A percentile compares a stretch with the other conserved stretches of the same genome.
Evolutionary conservation across 2,888 invertebrate species (phyloP).

Genomic region (Branchellion lobata): DNA sequence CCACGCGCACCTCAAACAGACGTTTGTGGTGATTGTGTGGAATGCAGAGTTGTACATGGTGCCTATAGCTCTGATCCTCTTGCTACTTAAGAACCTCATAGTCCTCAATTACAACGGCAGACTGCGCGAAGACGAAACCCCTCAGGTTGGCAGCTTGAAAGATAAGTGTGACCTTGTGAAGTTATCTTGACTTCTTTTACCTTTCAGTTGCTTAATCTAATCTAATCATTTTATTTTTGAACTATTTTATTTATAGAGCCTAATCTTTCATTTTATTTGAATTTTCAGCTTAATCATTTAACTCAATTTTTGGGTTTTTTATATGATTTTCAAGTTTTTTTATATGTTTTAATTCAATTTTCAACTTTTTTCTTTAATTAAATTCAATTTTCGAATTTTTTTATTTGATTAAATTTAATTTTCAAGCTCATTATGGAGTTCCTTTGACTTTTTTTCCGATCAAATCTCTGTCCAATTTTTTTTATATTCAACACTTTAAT

Average conservation of each 20-base stretch:
- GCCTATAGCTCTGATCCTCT: slow-evolving; percentile 76
- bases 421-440: no score
- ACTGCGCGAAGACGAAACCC: slow-evolving; percentile 56
- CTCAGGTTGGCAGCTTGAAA: slow-evolving; percentile 55
- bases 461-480: no score
- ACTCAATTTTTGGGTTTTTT: no score
- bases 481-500: no score
- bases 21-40: slow-evolving; percentile 85
- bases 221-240: no score
- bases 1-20: no score
- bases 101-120: slow-evolving; percentile 60
- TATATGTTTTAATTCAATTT: no score
- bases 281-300: neutral
- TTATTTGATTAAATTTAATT: no score
- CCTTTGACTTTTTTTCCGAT: no score
- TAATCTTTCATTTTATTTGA: neutral
- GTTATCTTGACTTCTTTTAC: neutral
- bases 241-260: neutral
- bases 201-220: neutral
- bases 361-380: no score
- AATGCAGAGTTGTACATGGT: slow-evolving; percentile 95
- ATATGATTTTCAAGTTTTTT: no score
- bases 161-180: neutral
- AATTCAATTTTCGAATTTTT: no score
- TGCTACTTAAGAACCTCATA: slow-evolving; percentile 76